Evolutionary conservation across 1,140 invertebrate genomes (phyloP).

Genomic region (Trachymyrmex septentrionalis): DNA sequence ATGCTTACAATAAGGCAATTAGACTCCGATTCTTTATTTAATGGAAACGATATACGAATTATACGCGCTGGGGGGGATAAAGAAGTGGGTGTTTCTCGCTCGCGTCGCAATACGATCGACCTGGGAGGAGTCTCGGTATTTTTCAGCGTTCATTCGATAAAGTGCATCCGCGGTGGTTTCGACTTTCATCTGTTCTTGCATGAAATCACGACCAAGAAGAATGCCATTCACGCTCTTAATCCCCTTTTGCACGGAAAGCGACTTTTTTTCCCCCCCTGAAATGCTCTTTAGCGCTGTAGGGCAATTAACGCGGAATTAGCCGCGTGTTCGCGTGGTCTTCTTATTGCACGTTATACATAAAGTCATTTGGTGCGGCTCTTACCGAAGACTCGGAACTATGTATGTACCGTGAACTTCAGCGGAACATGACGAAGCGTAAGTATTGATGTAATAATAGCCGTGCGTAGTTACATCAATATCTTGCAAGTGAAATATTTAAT

Average conservation of each 20-base stretch:
- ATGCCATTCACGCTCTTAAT: slow-evolving; percentile 72
- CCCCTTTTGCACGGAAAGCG: slow-evolving; percentile 62
- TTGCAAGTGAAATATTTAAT: not conserved
- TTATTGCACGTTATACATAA: slow-evolving; percentile 42
- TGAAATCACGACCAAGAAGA: slow-evolving; percentile 55
- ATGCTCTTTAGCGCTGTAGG: slow-evolving; percentile 69
- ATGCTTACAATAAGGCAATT: slow-evolving; percentile 54
- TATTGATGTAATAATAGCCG: slow-evolving; percentile 34
- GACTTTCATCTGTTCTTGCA: slow-evolving; percentile 49
- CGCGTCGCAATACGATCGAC: slow-evolving; percentile 17
- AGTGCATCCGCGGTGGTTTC: slow-evolving; percentile 35
- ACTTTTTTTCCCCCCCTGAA: slow-evolving; percentile 67
- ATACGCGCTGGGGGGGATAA: not conserved
- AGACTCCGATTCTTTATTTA: slow-evolving; percentile 55
- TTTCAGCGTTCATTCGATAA: slow-evolving; percentile 9
- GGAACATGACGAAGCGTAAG: slow-evolving; percentile 28
- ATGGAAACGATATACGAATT: slow-evolving; percentile 48
- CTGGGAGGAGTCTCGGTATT: slow-evolving; percentile 9
- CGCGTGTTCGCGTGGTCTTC: slow-evolving; percentile 40
- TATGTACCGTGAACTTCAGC: slow-evolving; percentile 18
- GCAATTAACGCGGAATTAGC: slow-evolving; percentile 76
- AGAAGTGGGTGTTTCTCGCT: not conserved
- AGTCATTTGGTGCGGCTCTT: slow-evolving; percentile 53
- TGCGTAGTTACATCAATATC: slow-evolving; percentile 33
- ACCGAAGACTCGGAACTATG: slow-evolving; percentile 25